A percentile compares a stretch with the other conserved stretches of the same genome.
phyloP scores from a whole-genome alignment of 2,888 invertebrate genomes.

The Callyntrura sp. region DNA sequence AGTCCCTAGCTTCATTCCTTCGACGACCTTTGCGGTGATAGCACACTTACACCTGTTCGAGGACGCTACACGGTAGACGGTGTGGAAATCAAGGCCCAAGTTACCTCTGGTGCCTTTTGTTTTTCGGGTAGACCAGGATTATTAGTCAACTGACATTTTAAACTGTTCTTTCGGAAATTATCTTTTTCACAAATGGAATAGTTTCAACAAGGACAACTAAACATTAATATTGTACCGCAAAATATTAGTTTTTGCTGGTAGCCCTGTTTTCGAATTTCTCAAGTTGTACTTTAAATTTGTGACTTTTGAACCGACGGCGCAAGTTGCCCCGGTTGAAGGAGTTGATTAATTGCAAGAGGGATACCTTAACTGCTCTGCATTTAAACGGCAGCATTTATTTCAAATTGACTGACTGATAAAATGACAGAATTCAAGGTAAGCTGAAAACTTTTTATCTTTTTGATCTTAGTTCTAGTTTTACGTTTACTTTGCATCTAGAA shows the following conservation, averaged over 20 bases:
- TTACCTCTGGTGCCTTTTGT: slow-evolving; percentile 51
- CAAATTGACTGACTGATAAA: slow-evolving; percentile 53
- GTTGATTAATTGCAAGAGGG: background rate
- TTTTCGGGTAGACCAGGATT: slow-evolving; percentile 27
- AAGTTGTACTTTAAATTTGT: slow-evolving; percentile 48
- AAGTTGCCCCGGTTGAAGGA: slow-evolving; percentile 47
- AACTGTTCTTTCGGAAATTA: slow-evolving; percentile 46
- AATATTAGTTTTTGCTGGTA: slow-evolving; percentile 33
- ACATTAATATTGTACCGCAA: slow-evolving; percentile 5
- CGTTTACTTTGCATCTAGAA: background rate
- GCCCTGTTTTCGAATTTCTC: background rate
- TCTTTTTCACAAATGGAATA: slow-evolving; percentile 50
- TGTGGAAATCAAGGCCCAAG: slow-evolving; percentile 60
- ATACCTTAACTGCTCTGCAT: slow-evolving; percentile 21
- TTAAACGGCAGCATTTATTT: slow-evolving; percentile 2
- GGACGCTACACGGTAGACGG: slow-evolving; percentile 13
- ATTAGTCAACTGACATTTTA: slow-evolving; percentile 40
- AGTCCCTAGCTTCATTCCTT: slow-evolving; percentile 62
- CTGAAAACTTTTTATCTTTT: slow-evolving; percentile 8
- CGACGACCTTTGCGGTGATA: slow-evolving; percentile 69
- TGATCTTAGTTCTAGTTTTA: slow-evolving; percentile 26
- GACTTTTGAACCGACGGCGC: slow-evolving; percentile 45
- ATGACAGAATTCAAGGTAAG: slow-evolving; percentile 73
- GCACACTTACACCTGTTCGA: slow-evolving; percentile 16
- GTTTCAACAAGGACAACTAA: slow-evolving; percentile 27